These are phyloP conservation scores for Drosophila nigrodunni DNA, from an alignment of 1,140 invertebrate species.

Conservation along the genomic window DNA sequence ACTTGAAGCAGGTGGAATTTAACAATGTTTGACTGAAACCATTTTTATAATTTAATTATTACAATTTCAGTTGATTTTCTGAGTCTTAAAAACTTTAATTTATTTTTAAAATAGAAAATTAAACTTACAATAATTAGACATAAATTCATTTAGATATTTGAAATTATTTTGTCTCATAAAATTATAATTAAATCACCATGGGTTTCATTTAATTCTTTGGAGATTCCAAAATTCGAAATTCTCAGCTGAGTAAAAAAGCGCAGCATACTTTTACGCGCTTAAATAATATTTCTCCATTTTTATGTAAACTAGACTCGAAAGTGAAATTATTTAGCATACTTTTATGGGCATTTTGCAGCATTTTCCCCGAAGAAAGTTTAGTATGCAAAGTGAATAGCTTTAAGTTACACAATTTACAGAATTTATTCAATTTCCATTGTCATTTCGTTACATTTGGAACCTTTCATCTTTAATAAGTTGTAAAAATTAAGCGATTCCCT, in stretches of 20 bases:
- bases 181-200: too few species aligned
- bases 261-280: not conserved
- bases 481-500: conserved; percentile 1
- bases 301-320: not conserved
- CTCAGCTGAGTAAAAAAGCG: not conserved
- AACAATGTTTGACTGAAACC: too few species aligned
- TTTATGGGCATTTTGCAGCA: not conserved
- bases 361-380: not conserved
- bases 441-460: not conserved
- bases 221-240: too few species aligned
- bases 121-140: too few species aligned
- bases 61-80: too few species aligned
- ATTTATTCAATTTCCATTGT: not conserved
- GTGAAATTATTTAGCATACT: not conserved
- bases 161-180: too few species aligned
- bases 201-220: too few species aligned
- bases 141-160: too few species aligned
- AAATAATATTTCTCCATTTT: not conserved
- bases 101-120: too few species aligned
- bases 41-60: too few species aligned
- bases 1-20: not conserved
- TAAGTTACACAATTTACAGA: not conserved
- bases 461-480: not conserved
- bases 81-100: too few species aligned
- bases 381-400: not conserved